A percentile compares a stretch with the other conserved stretches of the same genome.
Conservation (phyloP, 1,140 invertebrate genomes). For the Sweltsa coloradensis region DNA sequence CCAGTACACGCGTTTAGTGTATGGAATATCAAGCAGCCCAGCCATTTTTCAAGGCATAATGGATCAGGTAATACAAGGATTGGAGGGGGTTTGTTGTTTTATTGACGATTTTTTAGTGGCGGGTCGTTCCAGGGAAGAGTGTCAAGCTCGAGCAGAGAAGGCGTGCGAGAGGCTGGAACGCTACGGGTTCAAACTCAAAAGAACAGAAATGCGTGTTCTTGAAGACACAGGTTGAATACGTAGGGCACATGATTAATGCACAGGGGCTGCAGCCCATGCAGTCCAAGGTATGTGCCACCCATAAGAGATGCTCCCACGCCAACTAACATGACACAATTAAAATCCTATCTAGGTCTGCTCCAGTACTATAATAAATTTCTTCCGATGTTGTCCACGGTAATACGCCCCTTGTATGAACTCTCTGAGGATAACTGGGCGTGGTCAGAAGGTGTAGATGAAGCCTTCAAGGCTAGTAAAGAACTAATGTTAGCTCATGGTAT, state of each 20-base stretch:
- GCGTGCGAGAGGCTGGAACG: too few species aligned
- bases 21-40: too few species aligned
- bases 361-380: slow-evolving; percentile 24
- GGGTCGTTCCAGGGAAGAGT: too few species aligned
- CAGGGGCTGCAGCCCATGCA: slow-evolving; percentile 18
- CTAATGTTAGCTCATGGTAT: neutral
- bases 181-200: too few species aligned
- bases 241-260: slow-evolving; percentile 24
- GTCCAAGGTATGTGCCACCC: neutral
- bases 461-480: neutral
- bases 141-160: too few species aligned
- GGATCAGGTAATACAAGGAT: too few species aligned
- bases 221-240: slow-evolving; percentile 20
- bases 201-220: too few species aligned
- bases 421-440: slow-evolving; percentile 23
- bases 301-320: slow-evolving; percentile 16
- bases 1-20: too few species aligned
- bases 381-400: slow-evolving; percentile 17
- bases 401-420: slow-evolving; percentile 22
- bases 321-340: slow-evolving; percentile 19
- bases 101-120: too few species aligned
- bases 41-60: too few species aligned
- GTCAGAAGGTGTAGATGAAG: neutral
- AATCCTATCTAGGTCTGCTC: slow-evolving; percentile 12
- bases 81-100: too few species aligned